Percentiles rank a stretch among this genome's conserved stretches.
These are phyloP conservation scores for Hippocampus mohnikei DNA, from an alignment of 2,113 vertebrate species.

Conservation along the genomic window DNA sequence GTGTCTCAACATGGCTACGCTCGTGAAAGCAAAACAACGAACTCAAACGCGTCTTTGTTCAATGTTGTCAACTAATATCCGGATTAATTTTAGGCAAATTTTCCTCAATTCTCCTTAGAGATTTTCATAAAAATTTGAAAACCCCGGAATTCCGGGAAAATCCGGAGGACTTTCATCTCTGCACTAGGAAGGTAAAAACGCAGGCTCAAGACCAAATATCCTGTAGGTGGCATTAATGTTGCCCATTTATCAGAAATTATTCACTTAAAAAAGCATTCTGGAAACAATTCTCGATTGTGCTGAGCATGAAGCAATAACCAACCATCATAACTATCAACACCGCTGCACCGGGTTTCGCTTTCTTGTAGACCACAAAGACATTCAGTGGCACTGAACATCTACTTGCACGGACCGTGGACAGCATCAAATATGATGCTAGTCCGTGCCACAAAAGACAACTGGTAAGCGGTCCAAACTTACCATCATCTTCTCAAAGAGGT, in stretches of 20 bases:
- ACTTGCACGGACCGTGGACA: not conserved
- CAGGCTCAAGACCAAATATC: not conserved
- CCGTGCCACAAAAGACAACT: not conserved
- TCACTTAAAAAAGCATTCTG: not conserved
- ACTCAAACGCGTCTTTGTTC: too few species aligned
- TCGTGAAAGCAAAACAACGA: too few species aligned
- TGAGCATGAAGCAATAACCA: not conserved
- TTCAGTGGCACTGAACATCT: not conserved
- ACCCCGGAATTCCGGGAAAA: too few species aligned
- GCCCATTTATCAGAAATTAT: not conserved
- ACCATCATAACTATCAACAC: not conserved
- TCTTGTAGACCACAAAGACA: not conserved
- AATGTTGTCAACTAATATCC: too few species aligned
- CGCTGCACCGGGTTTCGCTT: not conserved
- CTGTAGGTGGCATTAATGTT: not conserved
- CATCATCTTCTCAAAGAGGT: constrained; percentile 99
- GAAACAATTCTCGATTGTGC: not conserved
- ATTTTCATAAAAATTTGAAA: too few species aligned
- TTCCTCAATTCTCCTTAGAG: too few species aligned
- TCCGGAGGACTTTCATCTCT: too few species aligned
- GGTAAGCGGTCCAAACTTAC: constrained; percentile 68
- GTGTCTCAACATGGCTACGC: too few species aligned
- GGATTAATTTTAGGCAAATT: too few species aligned
- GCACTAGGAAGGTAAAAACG: not conserved
- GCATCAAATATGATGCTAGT: not conserved